Base-by-base conservation (phyloP, 2,797 vertebrate genomes). In the Podargus strigoides region DNA sequence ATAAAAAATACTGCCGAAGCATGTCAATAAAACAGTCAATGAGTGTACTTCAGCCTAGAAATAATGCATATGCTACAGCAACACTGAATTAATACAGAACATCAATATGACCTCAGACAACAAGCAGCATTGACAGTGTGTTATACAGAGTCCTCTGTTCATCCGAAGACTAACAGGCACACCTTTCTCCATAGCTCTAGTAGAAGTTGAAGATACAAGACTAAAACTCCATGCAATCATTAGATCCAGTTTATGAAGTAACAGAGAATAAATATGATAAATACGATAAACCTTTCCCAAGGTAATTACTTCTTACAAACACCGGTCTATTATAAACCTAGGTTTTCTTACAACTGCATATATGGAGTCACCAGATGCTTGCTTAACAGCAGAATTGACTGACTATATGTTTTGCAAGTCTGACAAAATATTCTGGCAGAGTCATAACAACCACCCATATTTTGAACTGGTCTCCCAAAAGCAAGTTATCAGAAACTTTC, bases 71-170 rank as follows among this genome's bases (percentile, higher is more conserved):
- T 0, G 0, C 49, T 58, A 66, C 87, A 87, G 89, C 44, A 88
- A 92, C 91, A 72, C 67, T 72, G 90, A 91, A 94, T 88, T 96
- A 96, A 96, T 96, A 94, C 1, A 92, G 77, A 93, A 95, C 95
- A 97, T 96, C 97, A 96, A 52, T 96, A 92, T 86, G 89, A 90
- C 81, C 94, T 90, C 89, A 59, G 95, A 93, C 84, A 95, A 62
- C 10, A 89, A 93, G 90, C 82, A 96, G 58, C 68, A 90, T 84
- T 87, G 74, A 36, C 37, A 94, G 93, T 50, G 59, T 72, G 17
- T 72, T 77, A 56, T 91, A 90, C 27, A 93, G 59, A 95, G 79
- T 85, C 75, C 87, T 68, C 67, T 94, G 52, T 66, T 83, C 72
- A 90, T 59, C 81, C 76, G 67, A 78, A 88, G 66, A 83, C 75